Conservation (phyloP, 2,888 invertebrate species). For the Diaperis boleti region DNA sequence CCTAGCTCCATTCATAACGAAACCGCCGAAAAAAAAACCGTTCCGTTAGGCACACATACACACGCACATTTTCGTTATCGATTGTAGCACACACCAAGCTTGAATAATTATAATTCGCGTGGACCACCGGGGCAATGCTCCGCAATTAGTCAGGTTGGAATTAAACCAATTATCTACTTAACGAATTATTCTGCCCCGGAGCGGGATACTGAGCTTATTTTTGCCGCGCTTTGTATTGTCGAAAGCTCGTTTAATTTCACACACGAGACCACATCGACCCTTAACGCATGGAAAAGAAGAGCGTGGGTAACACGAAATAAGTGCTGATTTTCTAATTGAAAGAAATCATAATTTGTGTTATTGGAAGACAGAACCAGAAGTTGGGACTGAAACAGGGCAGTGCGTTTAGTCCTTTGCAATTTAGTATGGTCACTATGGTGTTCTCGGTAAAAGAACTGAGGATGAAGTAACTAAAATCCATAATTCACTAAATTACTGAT, state of each 20-base stretch:
- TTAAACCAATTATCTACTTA: conserved; percentile 34
- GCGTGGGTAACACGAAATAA: too few species aligned
- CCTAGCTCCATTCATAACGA: neutral
- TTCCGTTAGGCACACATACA: neutral
- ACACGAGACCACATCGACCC: neutral
- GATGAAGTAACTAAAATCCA: too few species aligned
- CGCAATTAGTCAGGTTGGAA: conserved; percentile 32
- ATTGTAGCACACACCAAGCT: neutral
- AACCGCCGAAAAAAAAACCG: neutral
- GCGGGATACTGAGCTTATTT: conserved; percentile 15
- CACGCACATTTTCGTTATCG: conserved; percentile 11
- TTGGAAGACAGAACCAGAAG: too few species aligned
- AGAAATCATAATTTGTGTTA: too few species aligned
- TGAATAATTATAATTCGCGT: conserved; percentile 7
- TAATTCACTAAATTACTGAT: too few species aligned
- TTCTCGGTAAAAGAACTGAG: too few species aligned
- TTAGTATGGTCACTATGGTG: too few species aligned
- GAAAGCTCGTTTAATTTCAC: conserved; percentile 6
- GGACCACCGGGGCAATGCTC: neutral
- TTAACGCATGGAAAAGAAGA: too few species aligned
- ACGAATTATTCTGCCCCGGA: conserved; percentile 24
- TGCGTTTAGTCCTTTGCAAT: too few species aligned
- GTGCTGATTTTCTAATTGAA: too few species aligned
- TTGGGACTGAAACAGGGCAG: too few species aligned
- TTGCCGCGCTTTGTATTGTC: conserved; percentile 10